phyloP scores from a whole-genome alignment of 2,888 invertebrate species.

The Xylocampa areola region DNA sequence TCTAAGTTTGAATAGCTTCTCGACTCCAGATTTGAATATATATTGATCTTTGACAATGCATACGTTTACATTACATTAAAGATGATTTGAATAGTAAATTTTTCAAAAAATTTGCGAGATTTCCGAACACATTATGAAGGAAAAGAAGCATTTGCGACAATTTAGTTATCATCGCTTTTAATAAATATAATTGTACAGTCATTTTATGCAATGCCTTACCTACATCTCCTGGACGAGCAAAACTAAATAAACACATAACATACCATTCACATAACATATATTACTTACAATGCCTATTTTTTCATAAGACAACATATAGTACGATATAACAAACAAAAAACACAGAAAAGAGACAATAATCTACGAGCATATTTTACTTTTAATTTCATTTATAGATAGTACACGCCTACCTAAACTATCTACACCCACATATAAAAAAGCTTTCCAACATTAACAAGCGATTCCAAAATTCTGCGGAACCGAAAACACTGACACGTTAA shows the following conservation, averaged over 20 bases:
- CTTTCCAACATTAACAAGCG: constrained; percentile 64
- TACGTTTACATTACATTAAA: too few relatives aligned
- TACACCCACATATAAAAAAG: constrained; percentile 64
- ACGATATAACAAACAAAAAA: constrained; percentile 18
- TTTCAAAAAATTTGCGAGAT: too few relatives aligned
- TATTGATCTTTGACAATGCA: too few relatives aligned
- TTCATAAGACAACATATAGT: constrained; percentile 23
- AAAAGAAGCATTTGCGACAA: not conserved
- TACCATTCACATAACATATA: constrained; percentile 35
- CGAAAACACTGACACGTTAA: constrained; percentile 57
- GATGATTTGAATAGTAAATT: too few relatives aligned
- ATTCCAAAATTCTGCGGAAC: constrained; percentile 50
- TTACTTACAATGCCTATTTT: constrained; percentile 34
- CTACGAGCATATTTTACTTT: constrained; percentile 26
- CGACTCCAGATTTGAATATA: not conserved
- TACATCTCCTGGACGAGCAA: constrained; percentile 24
- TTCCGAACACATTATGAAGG: too few relatives aligned
- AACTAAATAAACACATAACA: constrained; percentile 33
- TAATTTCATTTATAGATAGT: constrained; percentile 32
- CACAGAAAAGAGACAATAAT: constrained; percentile 25
- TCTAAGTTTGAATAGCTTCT: not conserved
- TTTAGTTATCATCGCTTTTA: not conserved
- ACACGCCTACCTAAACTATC: constrained; percentile 65
- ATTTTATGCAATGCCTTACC: constrained; percentile 25
- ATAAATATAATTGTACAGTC: not conserved